phyloP scores from a whole-genome alignment of 2,888 invertebrate species.

The Himalopsyche kuldschensis region DNA sequence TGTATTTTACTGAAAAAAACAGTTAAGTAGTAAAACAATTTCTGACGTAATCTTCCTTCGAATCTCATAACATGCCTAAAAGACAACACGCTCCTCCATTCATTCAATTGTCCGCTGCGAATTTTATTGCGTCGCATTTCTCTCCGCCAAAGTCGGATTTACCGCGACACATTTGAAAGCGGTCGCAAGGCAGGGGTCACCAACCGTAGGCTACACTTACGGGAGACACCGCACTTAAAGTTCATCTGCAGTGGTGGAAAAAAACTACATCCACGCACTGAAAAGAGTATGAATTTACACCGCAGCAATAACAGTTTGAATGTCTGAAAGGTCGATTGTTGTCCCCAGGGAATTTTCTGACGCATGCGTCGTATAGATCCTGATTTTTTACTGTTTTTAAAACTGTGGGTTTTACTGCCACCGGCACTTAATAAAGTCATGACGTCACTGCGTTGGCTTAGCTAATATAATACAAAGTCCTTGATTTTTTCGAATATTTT shows the following conservation, averaged over 20 bases:
- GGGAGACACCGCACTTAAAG: neutral
- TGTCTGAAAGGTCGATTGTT: constrained; percentile 8
- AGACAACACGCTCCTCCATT: no score
- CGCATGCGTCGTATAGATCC: neutral
- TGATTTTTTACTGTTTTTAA: neutral
- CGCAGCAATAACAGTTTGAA: constrained; percentile 3
- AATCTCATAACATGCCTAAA: no score
- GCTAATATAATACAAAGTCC: neutral
- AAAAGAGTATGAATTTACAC: neutral
- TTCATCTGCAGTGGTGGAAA: neutral
- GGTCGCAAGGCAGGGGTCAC: neutral
- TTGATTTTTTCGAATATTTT: no score
- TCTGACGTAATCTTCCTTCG: no score
- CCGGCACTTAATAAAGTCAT: neutral
- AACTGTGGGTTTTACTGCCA: neutral
- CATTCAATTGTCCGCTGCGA: no score
- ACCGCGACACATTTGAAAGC: neutral
- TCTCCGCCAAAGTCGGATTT: no score
- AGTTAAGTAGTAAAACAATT: no score
- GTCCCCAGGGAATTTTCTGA: neutral
- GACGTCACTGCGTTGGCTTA: neutral
- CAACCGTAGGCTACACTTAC: neutral
- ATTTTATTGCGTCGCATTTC: no score
- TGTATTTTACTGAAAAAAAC: no score
- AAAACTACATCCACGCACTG: neutral